Evolutionary conservation across 2,888 invertebrate genomes (phyloP).

Genomic region (Mythimna impura): DNA sequence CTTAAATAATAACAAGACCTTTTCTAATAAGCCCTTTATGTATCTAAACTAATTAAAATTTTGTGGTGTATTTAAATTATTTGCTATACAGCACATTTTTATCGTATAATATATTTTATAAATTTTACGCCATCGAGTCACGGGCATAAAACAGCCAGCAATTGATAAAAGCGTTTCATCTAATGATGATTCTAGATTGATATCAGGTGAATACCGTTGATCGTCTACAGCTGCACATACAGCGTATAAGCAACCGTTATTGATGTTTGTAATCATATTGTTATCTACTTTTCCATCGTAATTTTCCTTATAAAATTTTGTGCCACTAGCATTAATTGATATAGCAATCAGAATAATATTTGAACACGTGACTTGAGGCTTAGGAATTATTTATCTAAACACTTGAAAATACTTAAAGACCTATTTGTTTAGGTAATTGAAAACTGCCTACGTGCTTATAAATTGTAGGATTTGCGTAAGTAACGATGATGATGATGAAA

Average conservation of each 20-base stretch:
- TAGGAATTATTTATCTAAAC: conserved; percentile 8
- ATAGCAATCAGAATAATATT: not conserved
- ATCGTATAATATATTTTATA: no score
- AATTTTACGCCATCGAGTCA: no score
- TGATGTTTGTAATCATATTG: not conserved
- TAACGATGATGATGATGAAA: not conserved
- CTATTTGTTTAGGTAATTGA: conserved; percentile 4
- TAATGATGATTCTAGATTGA: not conserved
- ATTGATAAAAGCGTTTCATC: not conserved
- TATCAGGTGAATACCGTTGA: not conserved
- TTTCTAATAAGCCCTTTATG: no score
- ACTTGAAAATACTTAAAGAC: conserved; percentile 10
- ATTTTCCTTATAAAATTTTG: not conserved
- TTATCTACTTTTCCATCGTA: not conserved
- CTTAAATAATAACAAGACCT: no score
- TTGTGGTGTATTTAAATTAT: no score
- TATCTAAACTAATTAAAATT: no score
- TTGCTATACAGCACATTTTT: no score
- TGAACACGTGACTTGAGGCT: not conserved
- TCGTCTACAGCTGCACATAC: no score
- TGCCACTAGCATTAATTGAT: not conserved
- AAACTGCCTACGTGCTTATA: not conserved
- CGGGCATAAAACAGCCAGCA: not conserved
- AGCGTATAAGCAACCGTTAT: not conserved
- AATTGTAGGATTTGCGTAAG: not conserved